These are phyloP conservation scores for Nymphalis io DNA, from an alignment of 1,140 invertebrate genomes.

Conservation along the genomic window DNA sequence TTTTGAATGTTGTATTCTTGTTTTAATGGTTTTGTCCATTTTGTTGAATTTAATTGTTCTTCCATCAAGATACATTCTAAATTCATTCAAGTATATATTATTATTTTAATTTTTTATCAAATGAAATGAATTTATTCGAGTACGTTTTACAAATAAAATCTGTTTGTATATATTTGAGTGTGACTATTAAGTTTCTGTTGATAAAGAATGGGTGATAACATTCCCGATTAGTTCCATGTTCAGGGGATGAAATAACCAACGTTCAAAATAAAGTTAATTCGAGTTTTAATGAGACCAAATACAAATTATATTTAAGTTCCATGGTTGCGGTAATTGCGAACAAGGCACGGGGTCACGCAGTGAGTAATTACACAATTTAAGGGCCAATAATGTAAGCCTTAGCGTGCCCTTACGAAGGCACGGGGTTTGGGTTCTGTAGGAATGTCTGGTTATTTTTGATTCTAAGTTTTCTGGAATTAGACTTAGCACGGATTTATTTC, in stretches of 20 bases:
- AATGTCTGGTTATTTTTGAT: background rate
- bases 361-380: conserved; percentile 52
- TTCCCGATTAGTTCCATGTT: background rate
- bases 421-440: conserved; percentile 28
- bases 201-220: background rate
- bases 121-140: no score
- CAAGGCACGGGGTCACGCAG: conserved; percentile 50
- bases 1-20: no score
- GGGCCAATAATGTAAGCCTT: conserved; percentile 40
- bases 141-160: no score
- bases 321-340: conserved; percentile 46
- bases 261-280: conserved; percentile 26
- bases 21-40: no score
- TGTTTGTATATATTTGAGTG: no score
- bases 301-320: conserved; percentile 33
- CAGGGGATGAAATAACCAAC: background rate
- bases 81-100: no score
- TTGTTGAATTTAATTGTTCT: no score
- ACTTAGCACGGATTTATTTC: no score
- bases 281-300: conserved; percentile 28
- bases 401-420: conserved; percentile 32
- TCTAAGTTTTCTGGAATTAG: background rate
- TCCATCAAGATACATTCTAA: no score
- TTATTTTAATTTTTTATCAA: no score
- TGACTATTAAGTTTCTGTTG: background rate